phyloP scores from a whole-genome alignment of 2,797 vertebrate species.

The Parotocinclus haroldoi region DNA sequence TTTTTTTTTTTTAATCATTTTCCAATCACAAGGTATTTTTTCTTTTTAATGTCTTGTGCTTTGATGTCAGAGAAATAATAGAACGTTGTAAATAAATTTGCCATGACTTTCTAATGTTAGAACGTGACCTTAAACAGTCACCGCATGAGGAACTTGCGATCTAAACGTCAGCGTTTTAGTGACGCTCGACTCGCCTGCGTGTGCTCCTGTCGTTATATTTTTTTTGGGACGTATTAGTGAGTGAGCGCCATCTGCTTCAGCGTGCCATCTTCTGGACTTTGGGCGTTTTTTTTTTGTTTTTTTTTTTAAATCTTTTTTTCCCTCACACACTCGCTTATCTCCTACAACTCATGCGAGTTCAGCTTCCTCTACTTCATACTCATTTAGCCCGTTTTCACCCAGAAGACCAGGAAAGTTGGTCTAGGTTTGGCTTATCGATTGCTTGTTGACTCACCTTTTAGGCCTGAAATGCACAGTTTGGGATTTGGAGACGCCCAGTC shows the following conservation, averaged over 20 bases:
- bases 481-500: conserved; percentile 7
- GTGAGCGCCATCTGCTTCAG: conserved; percentile 31
- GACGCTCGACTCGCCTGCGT: not conserved
- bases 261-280: conserved; percentile 10
- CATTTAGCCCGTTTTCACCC: conserved; percentile 53
- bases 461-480: conserved; percentile 69
- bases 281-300: not conserved
- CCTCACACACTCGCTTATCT: not conserved
- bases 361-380: conserved; percentile 48
- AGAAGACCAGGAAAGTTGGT: conserved; percentile 50
- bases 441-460: conserved; percentile 73
- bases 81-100: too few relatives aligned
- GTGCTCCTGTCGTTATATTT: conserved; percentile 3
- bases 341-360: not conserved
- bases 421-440: conserved; percentile 68
- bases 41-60: too few relatives aligned
- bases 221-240: conserved; percentile 15
- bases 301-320: not conserved
- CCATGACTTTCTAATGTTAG: too few relatives aligned
- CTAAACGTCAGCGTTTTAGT: not conserved
- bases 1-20: too few relatives aligned
- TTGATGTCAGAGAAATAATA: too few relatives aligned
- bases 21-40: too few relatives aligned
- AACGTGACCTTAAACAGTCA: too few relatives aligned
- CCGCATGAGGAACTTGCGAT: too few relatives aligned